These are phyloP conservation scores for Xiphophorus couchianus DNA, from an alignment of 2,113 vertebrate species.

Conservation along the genomic window DNA sequence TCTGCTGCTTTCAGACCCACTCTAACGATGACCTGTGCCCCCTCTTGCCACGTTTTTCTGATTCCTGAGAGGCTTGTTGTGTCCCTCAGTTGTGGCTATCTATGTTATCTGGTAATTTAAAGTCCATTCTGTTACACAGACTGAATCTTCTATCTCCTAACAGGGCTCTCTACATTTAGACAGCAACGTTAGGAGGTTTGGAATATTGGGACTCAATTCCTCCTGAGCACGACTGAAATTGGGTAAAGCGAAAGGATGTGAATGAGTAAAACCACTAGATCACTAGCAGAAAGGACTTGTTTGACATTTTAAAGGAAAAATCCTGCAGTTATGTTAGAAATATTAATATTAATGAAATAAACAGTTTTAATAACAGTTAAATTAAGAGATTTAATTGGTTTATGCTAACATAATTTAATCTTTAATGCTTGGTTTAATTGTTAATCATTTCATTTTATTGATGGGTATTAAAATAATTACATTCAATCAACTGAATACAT, in stretches of 20 bases:
- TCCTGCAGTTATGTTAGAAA: too few relatives aligned
- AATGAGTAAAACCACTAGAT: slow-evolving; percentile 18
- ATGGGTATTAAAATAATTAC: too few relatives aligned
- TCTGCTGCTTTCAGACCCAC: slow-evolving; percentile 8
- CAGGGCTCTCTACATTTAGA: slow-evolving; percentile 14
- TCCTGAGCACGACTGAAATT: slow-evolving; percentile 27
- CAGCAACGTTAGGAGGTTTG: not conserved
- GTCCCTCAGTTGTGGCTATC: slow-evolving; percentile 7
- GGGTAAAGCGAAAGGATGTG: slow-evolving; percentile 2
- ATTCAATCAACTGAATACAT: too few relatives aligned
- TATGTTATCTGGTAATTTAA: slow-evolving; percentile 47
- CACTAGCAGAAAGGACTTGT: not conserved
- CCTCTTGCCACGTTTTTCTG: slow-evolving; percentile 13
- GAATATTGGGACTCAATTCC: slow-evolving; percentile 41
- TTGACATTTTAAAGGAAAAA: not conserved
- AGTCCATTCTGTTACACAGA: slow-evolving; percentile 8
- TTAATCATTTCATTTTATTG: too few relatives aligned
- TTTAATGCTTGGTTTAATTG: too few relatives aligned
- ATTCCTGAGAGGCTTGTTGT: slow-evolving; percentile 20
- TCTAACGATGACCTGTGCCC: slow-evolving; percentile 18
- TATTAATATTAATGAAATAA: too few relatives aligned
- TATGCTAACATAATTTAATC: too few relatives aligned
- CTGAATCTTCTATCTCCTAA: slow-evolving; percentile 26
- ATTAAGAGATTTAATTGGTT: too few relatives aligned
- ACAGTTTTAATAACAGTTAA: too few relatives aligned